Base-by-base conservation (phyloP, 1,140 invertebrate species). In the Megathymus violae region DNA sequence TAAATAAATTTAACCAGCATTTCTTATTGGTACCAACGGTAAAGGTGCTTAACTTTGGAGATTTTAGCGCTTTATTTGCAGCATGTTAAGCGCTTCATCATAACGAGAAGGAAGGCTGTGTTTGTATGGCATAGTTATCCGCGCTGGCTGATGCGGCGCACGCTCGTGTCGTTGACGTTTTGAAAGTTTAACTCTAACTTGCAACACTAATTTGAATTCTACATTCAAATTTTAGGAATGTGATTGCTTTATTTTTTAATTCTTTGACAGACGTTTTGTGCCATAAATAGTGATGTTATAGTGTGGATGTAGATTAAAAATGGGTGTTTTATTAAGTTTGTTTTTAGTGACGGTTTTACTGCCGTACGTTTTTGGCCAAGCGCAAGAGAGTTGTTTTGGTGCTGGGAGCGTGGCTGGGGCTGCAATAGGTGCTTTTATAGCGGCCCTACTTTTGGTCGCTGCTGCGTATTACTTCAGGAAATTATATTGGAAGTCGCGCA, bases 211-310 rank as follows among this genome's bases (percentile, higher is more conserved):
- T 52, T 74, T 70, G 65, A 51, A 83, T 74, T 78, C 43, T 64
- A 25, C 52, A 68, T 75, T 71, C 59, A 78, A 78, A 70, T 69
- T 71, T 67, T 72, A 77, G 81, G 73, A 82, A 88, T 85, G 88
- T 86, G 79, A 85, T 72, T 72, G 56, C 64, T 78, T 69, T 34
- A 65, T 51, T 47, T 52, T 65, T 61, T 58, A 62, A 14, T 25
- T 40, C 43, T 16, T 27, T 6, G 31, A 69, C 15, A 73, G 75
- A 76, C 71, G 58, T 71, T 70, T 77, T 71, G 88, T 91, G 88
- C 88, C 88, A 91, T 91, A 89, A 73, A 71, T 76, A 85, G 84
- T 88, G 84, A 88, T 88, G 82, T 83, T 81, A 63, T 66, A 71
- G 60, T 76, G 74, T 79, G 72, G 41, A 58, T 81, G 69, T 69